Conservation (phyloP, 1,140 invertebrate genomes). For the Drosophila mojavensis region DNA sequence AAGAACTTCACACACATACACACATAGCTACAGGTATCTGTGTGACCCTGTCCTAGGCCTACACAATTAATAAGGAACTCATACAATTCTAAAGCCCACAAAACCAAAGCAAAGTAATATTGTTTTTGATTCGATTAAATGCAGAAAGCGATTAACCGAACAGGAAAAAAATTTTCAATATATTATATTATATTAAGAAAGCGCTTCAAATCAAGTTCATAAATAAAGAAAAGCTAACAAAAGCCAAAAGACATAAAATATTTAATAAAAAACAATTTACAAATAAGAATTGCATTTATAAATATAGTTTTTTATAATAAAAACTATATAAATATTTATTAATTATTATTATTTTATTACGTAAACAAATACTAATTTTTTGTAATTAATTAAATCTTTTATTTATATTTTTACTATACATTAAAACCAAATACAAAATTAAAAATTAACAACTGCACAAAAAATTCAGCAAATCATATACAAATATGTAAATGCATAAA, state of each 20-base stretch:
- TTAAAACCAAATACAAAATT: neutral
- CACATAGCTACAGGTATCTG: slow-evolving; percentile 14
- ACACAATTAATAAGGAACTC: slow-evolving; percentile 22
- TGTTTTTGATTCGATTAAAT: neutral
- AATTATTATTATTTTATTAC: too few relatives aligned
- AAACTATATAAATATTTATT: neutral
- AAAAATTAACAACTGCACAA: neutral
- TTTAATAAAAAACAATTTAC: too few relatives aligned
- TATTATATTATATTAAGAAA: too few relatives aligned
- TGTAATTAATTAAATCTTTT: neutral
- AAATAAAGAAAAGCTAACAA: neutral
- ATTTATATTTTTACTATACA: too few relatives aligned
- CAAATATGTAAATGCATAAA: neutral
- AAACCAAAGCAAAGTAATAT: neutral
- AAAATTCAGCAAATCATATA: neutral
- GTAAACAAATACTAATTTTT: neutral
- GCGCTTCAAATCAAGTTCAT: neutral
- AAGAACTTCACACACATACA: slow-evolving; percentile 13
- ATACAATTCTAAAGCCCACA: neutral
- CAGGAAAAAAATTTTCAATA: neutral
- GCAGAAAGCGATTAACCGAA: neutral
- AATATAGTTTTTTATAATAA: neutral
- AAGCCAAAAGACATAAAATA: too few relatives aligned
- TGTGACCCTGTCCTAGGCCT: slow-evolving; percentile 42
- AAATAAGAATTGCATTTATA: too few relatives aligned